phyloP scores from a whole-genome alignment of 2,888 invertebrate genomes.

The Harpalus rufipes region DNA sequence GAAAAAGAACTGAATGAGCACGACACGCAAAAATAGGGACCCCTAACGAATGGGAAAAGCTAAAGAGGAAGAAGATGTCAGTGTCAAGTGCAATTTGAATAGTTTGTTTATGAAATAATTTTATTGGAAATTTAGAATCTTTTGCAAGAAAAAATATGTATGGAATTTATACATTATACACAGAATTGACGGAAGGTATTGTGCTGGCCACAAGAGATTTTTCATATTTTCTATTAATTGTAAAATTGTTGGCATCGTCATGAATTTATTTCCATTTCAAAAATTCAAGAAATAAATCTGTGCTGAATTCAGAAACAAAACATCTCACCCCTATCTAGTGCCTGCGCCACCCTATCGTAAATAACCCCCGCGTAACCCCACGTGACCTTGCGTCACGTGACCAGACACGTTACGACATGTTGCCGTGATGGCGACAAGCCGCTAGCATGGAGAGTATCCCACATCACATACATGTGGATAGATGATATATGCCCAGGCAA shows the following conservation, averaged over 20 bases:
- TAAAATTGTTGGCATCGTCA: neutral
- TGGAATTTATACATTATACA: too few species aligned
- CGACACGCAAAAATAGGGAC: too few species aligned
- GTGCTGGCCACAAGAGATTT: too few species aligned
- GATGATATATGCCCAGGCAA: slow-evolving; percentile 23
- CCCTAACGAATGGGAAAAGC: too few species aligned
- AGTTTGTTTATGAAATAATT: too few species aligned
- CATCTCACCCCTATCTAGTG: slow-evolving; percentile 14
- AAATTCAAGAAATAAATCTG: slow-evolving; percentile 35
- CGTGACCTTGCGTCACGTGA: slow-evolving; percentile 40
- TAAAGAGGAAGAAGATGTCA: too few species aligned
- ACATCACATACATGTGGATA: neutral
- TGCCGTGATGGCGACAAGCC: slow-evolving; percentile 54
- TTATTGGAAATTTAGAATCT: too few species aligned
- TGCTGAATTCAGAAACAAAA: slow-evolving; percentile 31
- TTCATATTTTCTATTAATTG: too few species aligned
- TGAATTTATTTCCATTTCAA: slow-evolving; percentile 8
- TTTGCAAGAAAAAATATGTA: too few species aligned
- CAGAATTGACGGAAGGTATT: too few species aligned
- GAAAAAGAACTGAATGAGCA: too few species aligned
- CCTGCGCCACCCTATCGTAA: slow-evolving; percentile 32
- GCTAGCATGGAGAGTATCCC: slow-evolving; percentile 1
- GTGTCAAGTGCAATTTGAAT: too few species aligned
- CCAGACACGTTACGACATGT: slow-evolving; percentile 35
- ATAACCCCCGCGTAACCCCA: slow-evolving; percentile 22